Evolutionary conservation across 2,113 vertebrate species (phyloP).

Genomic region (Athene noctua): DNA sequence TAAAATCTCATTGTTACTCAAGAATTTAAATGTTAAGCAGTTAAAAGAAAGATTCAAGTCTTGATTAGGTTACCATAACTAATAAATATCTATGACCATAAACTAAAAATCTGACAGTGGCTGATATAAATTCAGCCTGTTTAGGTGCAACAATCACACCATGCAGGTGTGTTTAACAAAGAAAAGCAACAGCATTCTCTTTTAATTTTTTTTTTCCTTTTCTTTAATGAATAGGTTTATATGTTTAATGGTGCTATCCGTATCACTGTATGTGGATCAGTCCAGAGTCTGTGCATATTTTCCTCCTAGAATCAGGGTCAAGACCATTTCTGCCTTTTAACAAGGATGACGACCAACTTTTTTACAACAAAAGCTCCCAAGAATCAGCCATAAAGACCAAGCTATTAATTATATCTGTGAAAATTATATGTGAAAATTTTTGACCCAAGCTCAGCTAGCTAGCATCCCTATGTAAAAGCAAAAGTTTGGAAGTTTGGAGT

Average conservation of each 20-base stretch:
- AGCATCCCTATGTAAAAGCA: not conserved
- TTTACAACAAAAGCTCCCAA: not conserved
- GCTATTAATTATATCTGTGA: not conserved
- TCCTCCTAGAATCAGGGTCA: not conserved
- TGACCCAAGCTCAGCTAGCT: not conserved
- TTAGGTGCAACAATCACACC: not conserved
- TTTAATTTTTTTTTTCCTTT: no score
- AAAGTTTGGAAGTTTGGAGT: not conserved
- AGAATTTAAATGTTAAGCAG: not conserved
- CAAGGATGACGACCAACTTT: not conserved
- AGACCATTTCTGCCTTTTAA: not conserved
- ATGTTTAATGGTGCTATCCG: not conserved
- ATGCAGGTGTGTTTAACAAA: not conserved
- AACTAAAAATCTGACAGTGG: not conserved
- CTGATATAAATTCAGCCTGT: not conserved
- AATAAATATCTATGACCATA: not conserved
- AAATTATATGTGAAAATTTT: not conserved
- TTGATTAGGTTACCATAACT: not conserved
- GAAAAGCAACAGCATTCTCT: not conserved
- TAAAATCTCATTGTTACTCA: not conserved
- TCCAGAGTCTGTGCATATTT: not conserved
- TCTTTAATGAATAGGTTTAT: not conserved
- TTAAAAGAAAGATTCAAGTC: not conserved
- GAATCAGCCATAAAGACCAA: not conserved
- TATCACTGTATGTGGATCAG: not conserved